Evolutionary conservation across 2,113 vertebrate species (phyloP).

Genomic region (Hucho hucho): DNA sequence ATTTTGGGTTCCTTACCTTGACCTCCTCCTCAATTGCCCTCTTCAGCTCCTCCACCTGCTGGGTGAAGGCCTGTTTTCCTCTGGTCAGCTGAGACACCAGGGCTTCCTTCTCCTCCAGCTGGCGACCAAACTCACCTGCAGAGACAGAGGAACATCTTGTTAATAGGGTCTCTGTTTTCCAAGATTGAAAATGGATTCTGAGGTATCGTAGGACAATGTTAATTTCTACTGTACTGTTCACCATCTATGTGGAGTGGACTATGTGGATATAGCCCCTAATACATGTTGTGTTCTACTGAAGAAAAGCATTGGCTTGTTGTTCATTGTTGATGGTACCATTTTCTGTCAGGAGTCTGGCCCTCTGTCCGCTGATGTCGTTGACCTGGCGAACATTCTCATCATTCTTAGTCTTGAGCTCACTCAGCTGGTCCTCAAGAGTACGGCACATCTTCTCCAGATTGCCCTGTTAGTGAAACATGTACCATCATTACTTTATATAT

Average conservation of each 20-base stretch:
- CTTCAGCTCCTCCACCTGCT: constrained; percentile 44
- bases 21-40: constrained; percentile 70
- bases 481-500: neutral
- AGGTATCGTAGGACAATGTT: too few relatives aligned
- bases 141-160: neutral
- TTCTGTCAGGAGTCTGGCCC: constrained; percentile 44
- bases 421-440: constrained; percentile 68
- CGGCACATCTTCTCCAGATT: constrained; percentile 76
- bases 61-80: constrained; percentile 35
- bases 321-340: constrained; percentile 29
- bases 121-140: constrained; percentile 66
- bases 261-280: too few relatives aligned
- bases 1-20: constrained; percentile 25
- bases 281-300: neutral
- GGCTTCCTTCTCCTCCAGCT: constrained; percentile 77
- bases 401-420: constrained; percentile 76
- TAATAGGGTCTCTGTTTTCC: neutral
- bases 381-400: constrained; percentile 61
- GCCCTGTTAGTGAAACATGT: constrained; percentile 42
- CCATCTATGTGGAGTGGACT: too few relatives aligned
- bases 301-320: neutral
- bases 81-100: constrained; percentile 25
- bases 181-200: too few relatives aligned
- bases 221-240: too few relatives aligned
- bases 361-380: constrained; percentile 46